phyloP scores from a whole-genome alignment of 2,888 invertebrate genomes.

The Eupithecia tripunctaria region DNA sequence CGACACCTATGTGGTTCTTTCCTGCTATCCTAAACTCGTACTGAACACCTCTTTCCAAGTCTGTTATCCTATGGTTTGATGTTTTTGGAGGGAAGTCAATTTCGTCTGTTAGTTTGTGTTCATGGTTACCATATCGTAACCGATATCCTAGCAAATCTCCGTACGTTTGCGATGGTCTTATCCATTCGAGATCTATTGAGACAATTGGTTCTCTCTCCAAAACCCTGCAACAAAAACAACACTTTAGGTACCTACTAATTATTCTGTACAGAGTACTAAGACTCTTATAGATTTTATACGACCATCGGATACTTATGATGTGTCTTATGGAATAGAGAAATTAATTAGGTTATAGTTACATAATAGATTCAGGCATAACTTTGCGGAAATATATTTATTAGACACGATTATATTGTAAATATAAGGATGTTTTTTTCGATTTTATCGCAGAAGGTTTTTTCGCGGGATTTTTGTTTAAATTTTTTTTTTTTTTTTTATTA shows the following conservation, averaged over 20 bases:
- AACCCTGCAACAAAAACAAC: slow-evolving; percentile 84
- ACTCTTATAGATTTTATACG: too few relatives aligned
- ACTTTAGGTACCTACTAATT: slow-evolving; percentile 26
- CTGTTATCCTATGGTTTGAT: slow-evolving; percentile 89
- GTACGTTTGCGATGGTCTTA: slow-evolving; percentile 93
- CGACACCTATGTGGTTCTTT: slow-evolving; percentile 96
- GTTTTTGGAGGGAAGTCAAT: slow-evolving; percentile 88
- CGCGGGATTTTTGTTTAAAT: too few relatives aligned
- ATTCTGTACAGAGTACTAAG: too few relatives aligned
- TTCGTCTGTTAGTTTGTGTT: slow-evolving; percentile 87
- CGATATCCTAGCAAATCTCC: slow-evolving; percentile 95
- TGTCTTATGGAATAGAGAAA: too few relatives aligned
- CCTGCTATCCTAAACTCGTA: slow-evolving; percentile 99
- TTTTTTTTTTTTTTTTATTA: too few relatives aligned
- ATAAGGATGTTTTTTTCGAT: too few relatives aligned
- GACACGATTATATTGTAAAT: too few relatives aligned
- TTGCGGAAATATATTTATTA: too few relatives aligned
- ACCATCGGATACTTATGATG: too few relatives aligned
- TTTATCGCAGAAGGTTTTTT: too few relatives aligned
- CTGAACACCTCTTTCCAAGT: slow-evolving; percentile 95
- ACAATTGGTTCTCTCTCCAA: slow-evolving; percentile 94
- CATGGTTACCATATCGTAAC: slow-evolving; percentile 93
- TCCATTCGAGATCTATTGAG: slow-evolving; percentile 96
- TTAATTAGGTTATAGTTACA: too few relatives aligned
- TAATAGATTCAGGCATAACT: too few relatives aligned